phyloP scores from a whole-genome alignment of 2,888 invertebrate species.

The Acanthosepion lycidas region DNA sequence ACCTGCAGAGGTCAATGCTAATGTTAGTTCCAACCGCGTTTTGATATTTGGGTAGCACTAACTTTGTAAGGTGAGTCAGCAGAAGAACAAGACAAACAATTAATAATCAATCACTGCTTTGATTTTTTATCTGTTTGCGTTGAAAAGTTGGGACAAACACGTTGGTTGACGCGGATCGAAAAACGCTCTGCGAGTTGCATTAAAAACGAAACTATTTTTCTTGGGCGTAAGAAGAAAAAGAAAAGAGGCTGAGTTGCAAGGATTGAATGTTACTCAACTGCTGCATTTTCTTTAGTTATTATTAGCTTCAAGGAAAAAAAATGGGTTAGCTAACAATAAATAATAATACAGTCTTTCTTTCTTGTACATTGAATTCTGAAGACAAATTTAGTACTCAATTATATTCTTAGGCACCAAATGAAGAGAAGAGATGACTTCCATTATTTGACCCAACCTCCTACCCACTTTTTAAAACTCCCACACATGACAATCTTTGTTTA shows the following conservation, averaged over 20 bases:
- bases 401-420: too few relatives aligned
- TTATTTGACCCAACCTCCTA: too few relatives aligned
- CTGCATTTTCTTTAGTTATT: neutral
- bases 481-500: too few relatives aligned
- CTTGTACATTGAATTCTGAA: too few relatives aligned
- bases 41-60: neutral
- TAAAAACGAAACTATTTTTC: neutral
- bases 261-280: neutral
- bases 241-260: neutral
- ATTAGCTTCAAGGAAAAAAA: neutral
- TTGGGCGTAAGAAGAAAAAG: neutral
- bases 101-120: too few relatives aligned
- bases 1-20: conserved; percentile 42
- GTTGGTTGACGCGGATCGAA: neutral
- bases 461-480: too few relatives aligned
- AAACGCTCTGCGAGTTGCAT: neutral
- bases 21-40: neutral
- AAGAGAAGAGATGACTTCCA: too few relatives aligned
- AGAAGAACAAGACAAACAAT: too few relatives aligned
- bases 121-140: too few relatives aligned
- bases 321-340: neutral
- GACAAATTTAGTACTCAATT: too few relatives aligned
- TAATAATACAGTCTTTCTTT: too few relatives aligned
- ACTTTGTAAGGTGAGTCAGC: too few relatives aligned
- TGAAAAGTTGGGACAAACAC: neutral